Evolutionary conservation across 2,797 vertebrate genomes (phyloP), one percentile per base, ranked within the genome.

Genomic region (Scolopax rusticola): DNA sequence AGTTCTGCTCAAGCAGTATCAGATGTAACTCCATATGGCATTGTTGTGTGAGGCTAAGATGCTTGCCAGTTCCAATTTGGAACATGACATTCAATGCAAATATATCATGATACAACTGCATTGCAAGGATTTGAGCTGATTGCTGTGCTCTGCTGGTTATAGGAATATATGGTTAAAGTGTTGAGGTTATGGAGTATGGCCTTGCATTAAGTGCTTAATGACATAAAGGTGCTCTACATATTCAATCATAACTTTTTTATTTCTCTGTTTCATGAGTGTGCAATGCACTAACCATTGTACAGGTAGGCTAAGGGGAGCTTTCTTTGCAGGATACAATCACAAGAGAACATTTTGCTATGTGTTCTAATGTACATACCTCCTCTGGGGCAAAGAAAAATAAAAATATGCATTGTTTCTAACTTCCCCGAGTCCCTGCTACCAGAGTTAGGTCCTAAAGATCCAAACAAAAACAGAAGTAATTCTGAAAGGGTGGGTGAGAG

Each of bases 11-110:
- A 50, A 92, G 76, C 92, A 74, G 91, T 83, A 93, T 98, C 97
- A 97, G 97, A 98, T 98, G 96, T 95, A 96, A 87, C 33, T 75
- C 98, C 98, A 98, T 98, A 98, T 98, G 98, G 98, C 95, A 95
- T 94, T 96, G 78, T 95, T 88, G 68, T 69, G 76, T 56, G 51
- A 91, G 56, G 93, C 95, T 79, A 47, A 95, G 93, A 82, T 73
- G 93, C 92, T 94, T 98, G 98, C 98, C 98, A 97, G 82, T 90
- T 93, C 92, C 93, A 76, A 90, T 96, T 97, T 95, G 95, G 97
- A 96, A 77, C 89, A 91, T 97, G 95, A 95, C 89, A 87, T 87
- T 94, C 94, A 88, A 95, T 82, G 67, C 28, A 96, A 96, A 95
- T 95, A 95, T 93, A 92, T 92, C 83, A 95, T 85, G 90, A 54